Base-by-base conservation (phyloP, 2,888 invertebrate genomes). In the Drosophila mettleri region DNA sequence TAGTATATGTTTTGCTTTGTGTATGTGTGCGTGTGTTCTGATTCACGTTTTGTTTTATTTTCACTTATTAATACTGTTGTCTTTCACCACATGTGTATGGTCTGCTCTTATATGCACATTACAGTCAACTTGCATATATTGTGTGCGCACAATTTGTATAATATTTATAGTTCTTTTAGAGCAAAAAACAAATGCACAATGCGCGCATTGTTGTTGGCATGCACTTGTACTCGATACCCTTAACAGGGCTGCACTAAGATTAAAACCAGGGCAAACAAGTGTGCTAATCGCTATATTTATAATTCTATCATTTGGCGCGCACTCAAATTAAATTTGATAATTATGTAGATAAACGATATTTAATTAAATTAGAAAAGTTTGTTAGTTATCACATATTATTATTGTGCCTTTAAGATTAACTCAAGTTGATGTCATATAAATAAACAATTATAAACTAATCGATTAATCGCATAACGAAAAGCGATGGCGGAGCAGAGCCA, bases 171-270 rank as follows among this genome's bases (percentile, higher is more conserved):
- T 24, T 24, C 31, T 63, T 70, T 60, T 67, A 46, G 66, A 62
- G 62, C 64, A 39, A 74, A 76, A 70, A 76, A 58, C 68, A 82
- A 80, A 82, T 70, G 61, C 65, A 79, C 68, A 74, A 74, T 74
- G 72, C 72, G 76, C 70, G 80, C 80, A 79, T 81, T 79, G 79
- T 81, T 81, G 79, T 79, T 78, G 78, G 78, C 80, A 69, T 78
- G 81, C 75, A 78, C 78, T 78, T 78, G 71, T 74, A 80, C 74
- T 78, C 78, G 70, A 75, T 76, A 59, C 77, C 68, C 49, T 8
- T 48, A 8, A 6, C 51, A 72, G 72, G 57, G 63, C 27, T 68
- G 36, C 39, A 31, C 33, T 61, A 1, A 1, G 12, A 43, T 2
- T 5, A 10, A 20, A 5, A 33, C 31, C 58, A 55, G 58, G 66